These are phyloP conservation scores for Diabrotica undecimpunctata DNA, from an alignment of 1,140 invertebrate species.

Conservation along the genomic window DNA sequence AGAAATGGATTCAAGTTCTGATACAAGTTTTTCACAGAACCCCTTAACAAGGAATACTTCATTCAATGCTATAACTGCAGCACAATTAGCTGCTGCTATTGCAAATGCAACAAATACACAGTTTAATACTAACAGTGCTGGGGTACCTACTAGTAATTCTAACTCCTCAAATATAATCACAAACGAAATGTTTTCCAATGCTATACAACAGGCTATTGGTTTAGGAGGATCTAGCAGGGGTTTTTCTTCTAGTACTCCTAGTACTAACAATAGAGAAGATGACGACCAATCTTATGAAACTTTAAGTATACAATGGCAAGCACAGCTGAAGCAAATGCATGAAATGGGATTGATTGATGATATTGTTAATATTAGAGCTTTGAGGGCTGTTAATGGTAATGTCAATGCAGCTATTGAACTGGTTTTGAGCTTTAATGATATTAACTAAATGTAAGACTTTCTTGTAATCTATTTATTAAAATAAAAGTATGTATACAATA, in stretches of 20 bases:
- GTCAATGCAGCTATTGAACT: slow-evolving; percentile 84
- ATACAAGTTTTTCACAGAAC: slow-evolving; percentile 46
- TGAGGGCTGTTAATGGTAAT: slow-evolving; percentile 78
- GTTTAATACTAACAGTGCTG: slow-evolving; percentile 14
- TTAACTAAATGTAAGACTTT: not conserved
- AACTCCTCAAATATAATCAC: slow-evolving; percentile 50
- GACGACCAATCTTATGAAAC: slow-evolving; percentile 23
- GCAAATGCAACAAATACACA: slow-evolving; percentile 45
- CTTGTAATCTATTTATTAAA: not conserved
- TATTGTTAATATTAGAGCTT: slow-evolving; percentile 76
- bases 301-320: slow-evolving; percentile 31
- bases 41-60: slow-evolving; percentile 40
- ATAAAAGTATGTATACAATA: not conserved
- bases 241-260: slow-evolving; percentile 1
- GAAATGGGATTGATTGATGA: slow-evolving; percentile 86
- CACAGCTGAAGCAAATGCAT: slow-evolving; percentile 78
- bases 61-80: slow-evolving; percentile 48
- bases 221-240: slow-evolving; percentile 31
- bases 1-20: slow-evolving; percentile 54
- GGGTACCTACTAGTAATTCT: slow-evolving; percentile 32
- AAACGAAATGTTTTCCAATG: slow-evolving; percentile 56
- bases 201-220: slow-evolving; percentile 56
- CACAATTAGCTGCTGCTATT: slow-evolving; percentile 53
- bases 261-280: not conserved
- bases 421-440: slow-evolving; percentile 52